Percentiles rank a stretch among this genome's conserved stretches.
Evolutionary conservation across 2,888 invertebrate species (phyloP).

Genomic region (Lysandra bellargus): DNA sequence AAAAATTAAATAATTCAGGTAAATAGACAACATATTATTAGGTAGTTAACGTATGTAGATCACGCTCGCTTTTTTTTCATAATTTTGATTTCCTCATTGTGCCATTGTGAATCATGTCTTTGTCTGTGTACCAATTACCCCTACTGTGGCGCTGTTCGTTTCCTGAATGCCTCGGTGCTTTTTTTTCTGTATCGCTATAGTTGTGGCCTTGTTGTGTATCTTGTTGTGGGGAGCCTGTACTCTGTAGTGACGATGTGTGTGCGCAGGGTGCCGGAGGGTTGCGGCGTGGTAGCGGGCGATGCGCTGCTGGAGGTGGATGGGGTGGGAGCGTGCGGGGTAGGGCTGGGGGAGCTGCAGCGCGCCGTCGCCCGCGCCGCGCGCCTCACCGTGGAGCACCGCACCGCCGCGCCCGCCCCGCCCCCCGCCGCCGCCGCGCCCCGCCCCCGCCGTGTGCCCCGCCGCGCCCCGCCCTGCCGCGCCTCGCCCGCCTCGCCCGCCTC

Average conservation of each 20-base stretch:
- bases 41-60: background rate
- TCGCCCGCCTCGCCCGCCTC: constrained; percentile 37
- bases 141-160: background rate
- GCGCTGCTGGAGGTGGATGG: constrained; percentile 96
- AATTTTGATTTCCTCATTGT: background rate
- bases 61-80: background rate
- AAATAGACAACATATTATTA: background rate
- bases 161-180: background rate
- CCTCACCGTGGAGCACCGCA: background rate
- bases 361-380: constrained; percentile 47
- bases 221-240: too few relatives aligned
- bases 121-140: background rate
- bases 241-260: background rate
- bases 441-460: constrained; percentile 42
- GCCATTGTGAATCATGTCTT: background rate
- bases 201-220: too few relatives aligned
- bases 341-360: constrained; percentile 89
- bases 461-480: constrained; percentile 30
- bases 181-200: too few relatives aligned
- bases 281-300: constrained; percentile 81
- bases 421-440: constrained; percentile 42
- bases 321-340: constrained; percentile 89
- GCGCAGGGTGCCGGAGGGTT: background rate
- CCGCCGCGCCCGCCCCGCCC: constrained; percentile 84
- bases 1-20: too few relatives aligned